These are phyloP conservation scores for Eupithecia vulgata DNA, from an alignment of 2,888 invertebrate species.

Conservation along the genomic window DNA sequence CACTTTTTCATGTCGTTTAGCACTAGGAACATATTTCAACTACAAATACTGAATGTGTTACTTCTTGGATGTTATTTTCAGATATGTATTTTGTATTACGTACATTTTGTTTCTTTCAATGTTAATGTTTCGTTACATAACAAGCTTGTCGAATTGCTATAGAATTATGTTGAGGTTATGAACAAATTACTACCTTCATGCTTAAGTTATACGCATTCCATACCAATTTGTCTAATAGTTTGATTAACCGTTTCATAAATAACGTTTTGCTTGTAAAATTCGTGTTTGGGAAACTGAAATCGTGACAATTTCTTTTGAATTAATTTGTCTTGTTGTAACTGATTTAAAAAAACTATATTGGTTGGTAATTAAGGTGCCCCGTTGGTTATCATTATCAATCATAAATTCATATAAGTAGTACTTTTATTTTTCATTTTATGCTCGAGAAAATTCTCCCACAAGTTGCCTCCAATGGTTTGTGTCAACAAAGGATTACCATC, in stretches of 20 bases:
- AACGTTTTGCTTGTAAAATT: constrained; percentile 10
- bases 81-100: no score
- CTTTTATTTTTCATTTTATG: constrained; percentile 46
- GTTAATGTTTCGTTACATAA: constrained; percentile 7
- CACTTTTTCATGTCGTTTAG: not conserved
- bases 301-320: not conserved
- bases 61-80: not conserved
- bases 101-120: not conserved
- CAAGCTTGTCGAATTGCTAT: not conserved
- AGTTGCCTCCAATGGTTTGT: constrained; percentile 49
- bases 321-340: not conserved
- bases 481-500: constrained; percentile 26
- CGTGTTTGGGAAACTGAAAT: not conserved
- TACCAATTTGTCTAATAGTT: not conserved
- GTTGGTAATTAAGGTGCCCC: no score
- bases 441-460: constrained; percentile 70
- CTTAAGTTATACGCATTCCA: constrained; percentile 6
- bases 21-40: not conserved
- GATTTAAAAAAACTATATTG: no score
- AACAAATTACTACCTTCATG: constrained; percentile 17
- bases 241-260: not conserved
- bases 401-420: no score
- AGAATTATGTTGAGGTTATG: constrained; percentile 3
- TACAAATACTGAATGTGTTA: not conserved
- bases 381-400: no score